These are phyloP conservation scores for Leptinotarsa rubiginosa DNA, from an alignment of 2,888 invertebrate species.

Conservation along the genomic window DNA sequence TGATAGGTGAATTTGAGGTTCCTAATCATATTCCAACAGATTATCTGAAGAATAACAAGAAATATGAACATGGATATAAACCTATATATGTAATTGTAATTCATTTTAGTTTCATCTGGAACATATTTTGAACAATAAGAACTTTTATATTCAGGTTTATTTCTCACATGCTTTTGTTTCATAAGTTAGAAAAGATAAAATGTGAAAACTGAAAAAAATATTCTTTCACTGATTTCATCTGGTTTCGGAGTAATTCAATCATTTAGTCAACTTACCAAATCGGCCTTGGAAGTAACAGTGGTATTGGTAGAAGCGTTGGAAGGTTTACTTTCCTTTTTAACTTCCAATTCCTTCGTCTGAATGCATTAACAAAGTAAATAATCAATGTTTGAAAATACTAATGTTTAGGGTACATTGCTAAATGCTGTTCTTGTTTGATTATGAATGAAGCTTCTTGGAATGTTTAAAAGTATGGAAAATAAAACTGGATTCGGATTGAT, in stretches of 20 bases:
- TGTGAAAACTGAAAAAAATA: neutral
- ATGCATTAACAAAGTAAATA: slow-evolving; percentile 30
- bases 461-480: neutral
- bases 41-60: no score
- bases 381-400: neutral
- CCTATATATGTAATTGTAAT: no score
- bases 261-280: slow-evolving; percentile 47
- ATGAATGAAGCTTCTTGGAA: neutral
- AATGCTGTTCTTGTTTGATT: neutral
- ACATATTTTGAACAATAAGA: neutral
- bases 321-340: slow-evolving; percentile 49
- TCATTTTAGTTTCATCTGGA: neutral
- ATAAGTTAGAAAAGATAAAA: no score
- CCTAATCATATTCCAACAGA: no score
- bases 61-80: no score
- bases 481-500: neutral
- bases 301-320: slow-evolving; percentile 47
- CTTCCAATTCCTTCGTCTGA: slow-evolving; percentile 52
- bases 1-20: no score
- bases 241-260: neutral
- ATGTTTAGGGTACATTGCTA: neutral
- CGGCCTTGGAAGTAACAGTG: slow-evolving; percentile 44
- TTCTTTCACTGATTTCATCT: neutral
- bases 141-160: no score
- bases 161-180: no score